phyloP scores from a whole-genome alignment of 2,113 vertebrate species.

The Bubalus kerabau region DNA sequence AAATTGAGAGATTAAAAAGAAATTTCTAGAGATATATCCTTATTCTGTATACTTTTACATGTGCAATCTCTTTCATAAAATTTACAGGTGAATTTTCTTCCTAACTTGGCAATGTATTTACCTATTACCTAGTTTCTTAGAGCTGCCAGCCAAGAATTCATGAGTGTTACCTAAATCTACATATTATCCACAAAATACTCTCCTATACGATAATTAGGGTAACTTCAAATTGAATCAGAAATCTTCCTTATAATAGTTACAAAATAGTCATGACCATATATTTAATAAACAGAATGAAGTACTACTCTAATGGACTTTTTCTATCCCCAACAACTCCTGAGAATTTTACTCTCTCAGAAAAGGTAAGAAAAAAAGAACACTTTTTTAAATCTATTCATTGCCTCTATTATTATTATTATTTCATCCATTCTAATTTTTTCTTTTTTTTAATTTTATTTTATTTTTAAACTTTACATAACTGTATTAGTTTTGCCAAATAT shows the following conservation, averaged over 20 bases:
- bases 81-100: background rate
- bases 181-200: background rate
- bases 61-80: background rate
- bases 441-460: background rate
- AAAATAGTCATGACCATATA: background rate
- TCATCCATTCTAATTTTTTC: background rate
- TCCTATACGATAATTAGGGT: background rate
- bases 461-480: too few species aligned
- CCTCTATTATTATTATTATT: background rate
- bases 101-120: background rate
- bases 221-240: background rate
- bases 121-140: background rate
- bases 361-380: background rate
- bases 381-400: background rate
- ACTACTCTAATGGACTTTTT: background rate
- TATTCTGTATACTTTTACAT: background rate
- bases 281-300: background rate
- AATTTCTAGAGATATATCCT: background rate
- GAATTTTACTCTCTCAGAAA: background rate
- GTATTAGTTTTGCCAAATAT: too few species aligned
- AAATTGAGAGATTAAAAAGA: background rate
- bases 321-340: background rate
- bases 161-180: background rate
- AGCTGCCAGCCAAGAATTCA: background rate
- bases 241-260: background rate